Base-by-base conservation (phyloP, 1,140 invertebrate genomes). In the Stenopsyche tienmushanensis region DNA sequence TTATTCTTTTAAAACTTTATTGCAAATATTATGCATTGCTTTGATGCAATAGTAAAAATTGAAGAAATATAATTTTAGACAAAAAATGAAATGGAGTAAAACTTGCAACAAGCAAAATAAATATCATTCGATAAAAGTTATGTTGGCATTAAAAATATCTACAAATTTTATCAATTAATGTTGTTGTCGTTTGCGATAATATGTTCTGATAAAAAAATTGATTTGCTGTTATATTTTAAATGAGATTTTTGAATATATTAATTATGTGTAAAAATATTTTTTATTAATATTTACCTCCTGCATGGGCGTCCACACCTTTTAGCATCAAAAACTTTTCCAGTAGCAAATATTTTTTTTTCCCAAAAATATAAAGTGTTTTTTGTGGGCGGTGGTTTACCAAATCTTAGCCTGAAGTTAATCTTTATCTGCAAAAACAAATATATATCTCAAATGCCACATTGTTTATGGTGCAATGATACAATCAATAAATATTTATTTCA, bases 271-370 rank as follows among this genome's bases (percentile, higher is more conserved):
- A 5, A 26, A n/a, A 45, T 3, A 41, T 60, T 52, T 15, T 8
- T 7, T 24, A 15, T 29, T 8, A 44, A 29, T 55, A 20, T 5
- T 17, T 64, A 73, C 73, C 73, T 66, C 17, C 66, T 71, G 5
- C 70, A 62, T 1, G 73, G 73, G 0, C 73, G 62, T 9, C 73
- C 73, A 7, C 71, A 57, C 45, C 73, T 64, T 8, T 71, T 71
- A n/a, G 71, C 71, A 57, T 74, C 73, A 23, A 65, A 49, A 9
- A 74, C 71, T 52, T 68, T 72, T 2, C 73, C 73, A 9, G 69
- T 69, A 5, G 72, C 66, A 55, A 74, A 74, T 20, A 74, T 49
- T 58, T 74, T 74, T 10, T 72, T 71, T 50, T 73, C 73, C 73
- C 73, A 74, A 13, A 68, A 69, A 34, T 73, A 66, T 13, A 74